phyloP scores from a whole-genome alignment of 2,113 vertebrate species.

The Ginglymostoma cirratum region DNA sequence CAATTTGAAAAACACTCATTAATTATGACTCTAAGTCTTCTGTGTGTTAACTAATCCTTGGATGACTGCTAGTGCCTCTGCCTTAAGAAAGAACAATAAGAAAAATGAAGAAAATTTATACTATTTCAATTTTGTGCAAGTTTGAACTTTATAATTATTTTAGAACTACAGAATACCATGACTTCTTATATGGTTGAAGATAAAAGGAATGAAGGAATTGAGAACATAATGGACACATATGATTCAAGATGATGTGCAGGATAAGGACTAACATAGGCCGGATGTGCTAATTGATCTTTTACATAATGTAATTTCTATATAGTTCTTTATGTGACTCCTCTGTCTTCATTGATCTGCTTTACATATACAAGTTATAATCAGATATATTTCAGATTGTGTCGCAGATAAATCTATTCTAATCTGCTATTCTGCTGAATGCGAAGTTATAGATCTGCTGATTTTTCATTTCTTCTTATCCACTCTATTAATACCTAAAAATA shows the following conservation, averaged over 20 bases:
- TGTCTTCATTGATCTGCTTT: neutral
- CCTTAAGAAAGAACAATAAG: neutral
- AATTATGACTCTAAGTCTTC: too few species aligned
- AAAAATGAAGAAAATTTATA: neutral
- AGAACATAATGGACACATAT: neutral
- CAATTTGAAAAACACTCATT: too few species aligned
- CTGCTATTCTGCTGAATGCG: neutral
- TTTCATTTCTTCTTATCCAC: neutral
- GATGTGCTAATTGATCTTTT: neutral
- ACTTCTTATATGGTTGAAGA: neutral
- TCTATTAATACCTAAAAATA: neutral
- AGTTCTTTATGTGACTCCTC: neutral
- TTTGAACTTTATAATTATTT: neutral
- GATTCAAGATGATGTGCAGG: neutral
- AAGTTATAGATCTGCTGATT: neutral
- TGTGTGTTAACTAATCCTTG: neutral
- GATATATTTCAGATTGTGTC: neutral
- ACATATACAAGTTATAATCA: neutral
- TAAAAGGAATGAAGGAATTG: neutral
- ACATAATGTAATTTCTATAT: neutral
- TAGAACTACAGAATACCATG: neutral
- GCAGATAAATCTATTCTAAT: neutral
- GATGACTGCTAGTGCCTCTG: neutral
- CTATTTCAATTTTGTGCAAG: neutral
- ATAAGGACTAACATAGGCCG: neutral